Evolutionary conservation across 2,888 invertebrate species (phyloP).

Genomic region (Ptycholaimellus sp.): DNA sequence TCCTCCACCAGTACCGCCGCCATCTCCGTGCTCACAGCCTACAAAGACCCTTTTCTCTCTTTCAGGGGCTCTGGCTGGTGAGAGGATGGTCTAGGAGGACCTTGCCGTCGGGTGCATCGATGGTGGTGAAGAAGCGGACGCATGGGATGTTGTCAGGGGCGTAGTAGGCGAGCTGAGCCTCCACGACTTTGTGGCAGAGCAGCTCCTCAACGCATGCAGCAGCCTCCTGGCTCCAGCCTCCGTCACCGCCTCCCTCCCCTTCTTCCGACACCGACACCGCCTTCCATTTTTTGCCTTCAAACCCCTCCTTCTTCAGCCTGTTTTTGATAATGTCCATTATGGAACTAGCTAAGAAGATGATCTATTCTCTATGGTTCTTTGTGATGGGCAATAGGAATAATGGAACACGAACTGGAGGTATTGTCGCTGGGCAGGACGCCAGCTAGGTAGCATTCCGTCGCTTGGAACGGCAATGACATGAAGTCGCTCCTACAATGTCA

Average conservation of each 20-base stretch:
- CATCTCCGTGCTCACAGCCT: background rate
- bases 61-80: too few species aligned
- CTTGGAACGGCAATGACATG: conserved; percentile 81
- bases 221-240: conserved; percentile 5
- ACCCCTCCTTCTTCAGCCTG: too few species aligned
- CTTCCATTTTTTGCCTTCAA: too few species aligned
- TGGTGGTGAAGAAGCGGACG: conserved; percentile 3
- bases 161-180: conserved; percentile 3
- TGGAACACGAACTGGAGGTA: conserved; percentile 25
- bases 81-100: too few species aligned
- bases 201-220: background rate
- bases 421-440: conserved; percentile 54
- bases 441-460: conserved; percentile 76
- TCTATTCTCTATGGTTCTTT: too few species aligned
- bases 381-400: background rate
- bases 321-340: too few species aligned
- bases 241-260: background rate
- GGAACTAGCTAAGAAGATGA: too few species aligned
- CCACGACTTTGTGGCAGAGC: background rate
- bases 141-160: background rate
- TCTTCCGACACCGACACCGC: background rate
- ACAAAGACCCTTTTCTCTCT: too few species aligned
- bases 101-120: too few species aligned
- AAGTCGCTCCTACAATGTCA: conserved; percentile 56
- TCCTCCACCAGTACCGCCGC: background rate